Base-by-base conservation (phyloP, 2,888 invertebrate genomes). In the Trypoxylon attenuatum region DNA sequence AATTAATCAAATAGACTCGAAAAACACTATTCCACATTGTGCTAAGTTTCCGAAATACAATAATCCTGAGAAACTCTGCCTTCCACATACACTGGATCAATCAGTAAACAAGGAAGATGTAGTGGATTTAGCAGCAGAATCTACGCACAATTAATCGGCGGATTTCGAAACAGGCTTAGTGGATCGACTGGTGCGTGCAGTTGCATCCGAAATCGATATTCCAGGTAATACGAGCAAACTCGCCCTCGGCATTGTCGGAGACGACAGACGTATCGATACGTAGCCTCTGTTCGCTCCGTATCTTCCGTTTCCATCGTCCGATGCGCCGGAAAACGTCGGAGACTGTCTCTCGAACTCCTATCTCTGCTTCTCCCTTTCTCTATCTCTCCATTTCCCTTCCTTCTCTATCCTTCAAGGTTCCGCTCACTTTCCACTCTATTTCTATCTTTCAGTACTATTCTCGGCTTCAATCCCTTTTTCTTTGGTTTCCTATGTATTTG, bases 71-170 rank as follows among this genome's bases (percentile, higher is more conserved):
- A n/a, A n/a, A n/a, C n/a, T n/a, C n/a, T n/a, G n/a, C n/a, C n/a
- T n/a, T n/a, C n/a, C n/a, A n/a, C n/a, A n/a, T n/a, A n/a, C n/a
- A n/a, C n/a, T n/a, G n/a, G n/a, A n/a, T n/a, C n/a, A n/a, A n/a
- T n/a, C n/a, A n/a, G n/a, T n/a, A n/a, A n/a, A n/a, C n/a, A n/a
- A n/a, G n/a, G n/a, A n/a, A n/a, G n/a, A n/a, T n/a, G n/a, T n/a
- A n/a, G n/a, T n/a, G n/a, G n/a, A n/a, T n/a, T n/a, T n/a, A n/a
- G n/a, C n/a, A n/a, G n/a, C n/a, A n/a, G n/a, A n/a, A n/a, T n/a
- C n/a, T 39, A 56, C 46, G 53, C 49, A 41, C 68, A 68, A 68
- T 68, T 68, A 68, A 68, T 68, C 57, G 68, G 56, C 49, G 61
- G 57, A 68, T 68, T 67, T 68, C 50, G 56, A 54, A n/a, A 39